phyloP scores from a whole-genome alignment of 2,113 vertebrate genomes.

The Morone chrysops region DNA sequence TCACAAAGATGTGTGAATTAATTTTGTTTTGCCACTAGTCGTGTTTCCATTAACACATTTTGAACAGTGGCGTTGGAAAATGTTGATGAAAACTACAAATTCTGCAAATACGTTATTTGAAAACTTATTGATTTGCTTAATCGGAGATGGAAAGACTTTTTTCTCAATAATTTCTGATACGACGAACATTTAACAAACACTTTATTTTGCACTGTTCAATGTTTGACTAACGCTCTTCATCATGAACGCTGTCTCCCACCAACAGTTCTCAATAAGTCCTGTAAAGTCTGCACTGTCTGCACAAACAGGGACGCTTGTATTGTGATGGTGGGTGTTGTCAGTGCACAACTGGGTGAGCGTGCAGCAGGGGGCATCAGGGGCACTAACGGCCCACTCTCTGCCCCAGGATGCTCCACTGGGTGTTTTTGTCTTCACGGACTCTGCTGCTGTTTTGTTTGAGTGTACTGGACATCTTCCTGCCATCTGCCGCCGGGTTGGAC shows the following conservation, averaged over 20 bases:
- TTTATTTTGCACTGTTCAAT: too few relatives aligned
- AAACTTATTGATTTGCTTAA: too few relatives aligned
- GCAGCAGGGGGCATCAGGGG: constrained; percentile 51
- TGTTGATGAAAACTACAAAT: too few relatives aligned
- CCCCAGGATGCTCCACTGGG: constrained; percentile 15
- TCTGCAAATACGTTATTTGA: too few relatives aligned
- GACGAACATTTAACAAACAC: too few relatives aligned
- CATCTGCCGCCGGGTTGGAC: constrained; percentile 54
- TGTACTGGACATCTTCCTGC: constrained; percentile 54
- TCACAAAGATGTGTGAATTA: background rate
- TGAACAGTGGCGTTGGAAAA: too few relatives aligned
- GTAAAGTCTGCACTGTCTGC: constrained; percentile 10
- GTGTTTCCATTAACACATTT: too few relatives aligned
- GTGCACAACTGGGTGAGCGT: constrained; percentile 39
- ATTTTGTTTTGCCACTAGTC: background rate
- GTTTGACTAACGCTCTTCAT: too few relatives aligned
- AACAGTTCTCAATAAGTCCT: background rate
- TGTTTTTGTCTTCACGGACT: constrained; percentile 50
- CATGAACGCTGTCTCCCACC: background rate
- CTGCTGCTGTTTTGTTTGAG: constrained; percentile 50
- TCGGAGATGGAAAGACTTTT: too few relatives aligned
- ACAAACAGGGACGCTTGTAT: constrained; percentile 11
- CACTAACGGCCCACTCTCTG: constrained; percentile 57
- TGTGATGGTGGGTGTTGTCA: constrained; percentile 38
- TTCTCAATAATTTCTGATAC: too few relatives aligned